Base-by-base conservation (phyloP, 2,797 vertebrate genomes). In the Dermochelys coriacea region DNA sequence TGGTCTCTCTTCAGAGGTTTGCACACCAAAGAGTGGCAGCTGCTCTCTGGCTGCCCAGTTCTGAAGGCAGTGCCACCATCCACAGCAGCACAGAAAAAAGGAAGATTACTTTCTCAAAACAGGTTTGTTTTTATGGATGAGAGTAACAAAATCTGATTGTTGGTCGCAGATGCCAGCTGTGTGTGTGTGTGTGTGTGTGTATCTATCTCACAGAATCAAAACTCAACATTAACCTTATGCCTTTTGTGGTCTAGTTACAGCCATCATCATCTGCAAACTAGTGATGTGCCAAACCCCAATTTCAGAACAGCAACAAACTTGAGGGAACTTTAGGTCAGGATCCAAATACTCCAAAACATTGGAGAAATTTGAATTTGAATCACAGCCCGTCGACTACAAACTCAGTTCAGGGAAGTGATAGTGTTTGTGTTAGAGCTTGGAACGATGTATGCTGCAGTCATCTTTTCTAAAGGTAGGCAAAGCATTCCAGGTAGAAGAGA, bases 381-480 rank as follows among this genome's bases (percentile, higher is more conserved):
- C 6, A 6, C 61, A 68, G 34, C 34, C 61, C 61, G 50, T 54
- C 88, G 31, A 9, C 50, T 82, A 8, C 4, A 89, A 50, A 90
- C 51, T 84, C 92, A 45, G 86, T 82, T 94, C 92, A 8, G 37
- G 74, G 37, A 85, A 59, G 75, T 93, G 86, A 94, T 92, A 80
- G 79, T 59, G 92, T 54, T 92, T 80, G 87, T 94, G 29, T 52
- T 89, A 55, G 34, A n/a, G 18, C 34, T 37, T 68, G 34, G 16
- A 68, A 68, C 11, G 16, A 7, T n/a, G 31, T 64, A n/a, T 64
- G 61, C 16, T 64, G 61, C 15, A n/a, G 16, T 68, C 18, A 68
- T 68, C 18, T 68, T 68, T 68, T 19, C 61, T 68, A 37, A 18
- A 68, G 61, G 18, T 10, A n/a, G 61, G 18, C 61, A 68, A 68